Evolutionary conservation across 2,888 invertebrate genomes (phyloP).

Genomic region (Drosophila robusta): DNA sequence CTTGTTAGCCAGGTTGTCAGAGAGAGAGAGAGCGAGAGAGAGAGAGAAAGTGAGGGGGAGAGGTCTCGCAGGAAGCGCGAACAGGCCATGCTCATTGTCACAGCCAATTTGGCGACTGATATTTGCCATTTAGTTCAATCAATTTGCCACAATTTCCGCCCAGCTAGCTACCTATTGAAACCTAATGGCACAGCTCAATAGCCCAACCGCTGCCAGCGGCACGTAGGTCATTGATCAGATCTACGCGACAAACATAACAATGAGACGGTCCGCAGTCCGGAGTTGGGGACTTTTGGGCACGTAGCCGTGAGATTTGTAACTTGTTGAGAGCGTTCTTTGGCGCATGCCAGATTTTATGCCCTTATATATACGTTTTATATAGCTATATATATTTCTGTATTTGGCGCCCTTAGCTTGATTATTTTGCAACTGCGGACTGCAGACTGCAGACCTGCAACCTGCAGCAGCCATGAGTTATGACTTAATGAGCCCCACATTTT

Average conservation of each 20-base stretch:
- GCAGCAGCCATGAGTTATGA: slow-evolving; percentile 69
- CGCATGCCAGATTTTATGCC: slow-evolving; percentile 59
- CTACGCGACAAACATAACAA: slow-evolving; percentile 82
- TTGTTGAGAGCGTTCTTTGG: slow-evolving; percentile 61
- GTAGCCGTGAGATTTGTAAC: slow-evolving; percentile 61
- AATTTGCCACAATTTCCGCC: slow-evolving; percentile 77
- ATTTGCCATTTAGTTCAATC: slow-evolving; percentile 80
- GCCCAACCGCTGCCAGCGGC: slow-evolving; percentile 45
- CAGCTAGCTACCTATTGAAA: slow-evolving; percentile 65
- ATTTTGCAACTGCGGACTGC: slow-evolving; percentile 53
- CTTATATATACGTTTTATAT: slow-evolving; percentile 12
- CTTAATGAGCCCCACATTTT: slow-evolving; percentile 57
- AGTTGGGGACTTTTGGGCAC: slow-evolving; percentile 43
- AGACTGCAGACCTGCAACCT: slow-evolving; percentile 49
- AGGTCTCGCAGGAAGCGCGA: no score
- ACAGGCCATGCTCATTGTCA: slow-evolving; percentile 57
- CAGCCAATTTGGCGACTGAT: slow-evolving; percentile 74
- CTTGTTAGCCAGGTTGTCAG: slow-evolving; percentile 35
- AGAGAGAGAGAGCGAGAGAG: neutral
- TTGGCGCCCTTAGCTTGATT: slow-evolving; percentile 44
- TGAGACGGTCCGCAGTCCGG: slow-evolving; percentile 28
- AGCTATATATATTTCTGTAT: neutral
- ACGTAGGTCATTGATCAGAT: slow-evolving; percentile 83
- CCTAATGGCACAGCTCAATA: slow-evolving; percentile 72
- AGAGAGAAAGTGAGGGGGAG: no score